Evolutionary conservation across 2,888 invertebrate genomes (phyloP).

Genomic region (Trachelus troglodyta): DNA sequence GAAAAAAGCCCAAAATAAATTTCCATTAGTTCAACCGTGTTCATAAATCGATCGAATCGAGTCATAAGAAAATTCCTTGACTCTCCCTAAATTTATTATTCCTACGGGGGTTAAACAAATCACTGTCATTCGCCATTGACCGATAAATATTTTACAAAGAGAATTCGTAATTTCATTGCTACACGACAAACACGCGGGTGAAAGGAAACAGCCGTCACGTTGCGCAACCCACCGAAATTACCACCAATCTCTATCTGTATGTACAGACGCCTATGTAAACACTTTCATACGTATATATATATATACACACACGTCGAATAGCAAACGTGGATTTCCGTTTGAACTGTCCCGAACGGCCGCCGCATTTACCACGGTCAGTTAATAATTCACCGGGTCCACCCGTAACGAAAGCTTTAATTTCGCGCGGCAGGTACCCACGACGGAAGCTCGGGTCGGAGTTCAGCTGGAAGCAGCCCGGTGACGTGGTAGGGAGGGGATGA

Average conservation of each 20-base stretch:
- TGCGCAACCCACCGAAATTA: background rate
- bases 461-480: background rate
- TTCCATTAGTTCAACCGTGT: too few relatives aligned
- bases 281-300: too few relatives aligned
- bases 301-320: background rate
- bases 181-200: background rate
- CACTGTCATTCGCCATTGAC: background rate
- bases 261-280: background rate
- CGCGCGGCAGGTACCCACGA: too few relatives aligned
- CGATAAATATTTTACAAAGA: background rate
- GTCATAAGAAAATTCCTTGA: background rate
- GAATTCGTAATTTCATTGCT: background rate
- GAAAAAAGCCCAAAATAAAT: too few relatives aligned
- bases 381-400: background rate
- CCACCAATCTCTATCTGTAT: background rate
- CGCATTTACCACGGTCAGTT: background rate
- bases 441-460: background rate
- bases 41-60: background rate
- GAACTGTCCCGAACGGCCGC: background rate
- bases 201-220: background rate
- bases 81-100: background rate
- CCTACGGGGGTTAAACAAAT: background rate
- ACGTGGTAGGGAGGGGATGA: too few relatives aligned
- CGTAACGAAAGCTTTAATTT: background rate
- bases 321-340: background rate